Evolutionary conservation across 2,797 vertebrate species (phyloP), one percentile per base, ranked within the genome.

Genomic region (Percopsis omiscomaycus): DNA sequence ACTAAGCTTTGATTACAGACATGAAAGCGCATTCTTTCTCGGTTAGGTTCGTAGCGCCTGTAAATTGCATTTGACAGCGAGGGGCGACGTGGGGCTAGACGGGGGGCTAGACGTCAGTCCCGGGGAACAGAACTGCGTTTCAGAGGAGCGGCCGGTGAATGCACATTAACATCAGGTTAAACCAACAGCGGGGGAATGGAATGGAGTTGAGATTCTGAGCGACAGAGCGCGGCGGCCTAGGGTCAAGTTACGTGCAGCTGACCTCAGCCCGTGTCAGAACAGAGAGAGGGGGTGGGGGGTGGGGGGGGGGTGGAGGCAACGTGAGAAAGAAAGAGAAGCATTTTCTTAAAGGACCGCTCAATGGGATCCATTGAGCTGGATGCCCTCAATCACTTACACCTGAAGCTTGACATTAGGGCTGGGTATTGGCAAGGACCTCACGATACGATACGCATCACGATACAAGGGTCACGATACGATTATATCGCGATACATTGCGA

Each of bases 91-190:
- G 67, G 67, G 57, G 68, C 66, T 70, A 27, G 76, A 73, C 70
- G 63, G 57, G 57, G 9, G 56, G 30, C 69, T 54, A 37, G 69
- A 55, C 68, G 56, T 15, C 37, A 44, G 15, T 48, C 4, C 22
- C 12, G 63, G 76, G 71, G 71, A 87, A 87, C 82, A 78, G 79
- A 85, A 75, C 86, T 83, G 83, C 72, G 84, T 80, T 89, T 88
- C 78, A 87, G 83, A 83, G 74, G 83, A 69, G 65, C 74, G 59
- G 70, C 75, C 69, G 63, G 59, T 47, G 59, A 42, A 59, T 76
- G 60, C 82, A 81, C 78, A 86, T 88, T 89, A 89, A 87, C 88
- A 82, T 78, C 66, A 61, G 87, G 89, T 92, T 92, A 92, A 92
- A 90, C 81, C 81, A 91, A 92, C 90, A 89, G 56, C 80, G 73